Base-by-base conservation (phyloP, 2,888 invertebrate species). In the Cryptocephalus primarius region DNA sequence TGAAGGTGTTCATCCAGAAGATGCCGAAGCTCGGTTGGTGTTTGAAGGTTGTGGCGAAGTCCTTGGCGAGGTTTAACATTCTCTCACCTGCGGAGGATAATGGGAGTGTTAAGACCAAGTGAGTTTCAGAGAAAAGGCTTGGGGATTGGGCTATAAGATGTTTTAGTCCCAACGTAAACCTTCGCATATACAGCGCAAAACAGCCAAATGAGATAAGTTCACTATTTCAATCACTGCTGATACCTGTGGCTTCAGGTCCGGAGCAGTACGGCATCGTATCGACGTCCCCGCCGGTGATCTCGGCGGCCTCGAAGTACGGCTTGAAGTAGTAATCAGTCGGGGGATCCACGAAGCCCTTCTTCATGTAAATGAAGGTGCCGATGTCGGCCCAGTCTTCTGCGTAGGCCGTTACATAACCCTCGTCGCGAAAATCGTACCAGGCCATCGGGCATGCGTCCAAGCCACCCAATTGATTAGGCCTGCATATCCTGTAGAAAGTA, bases 241-340 rank as follows among this genome's bases (percentile, higher is more conserved):
- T 45, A 59, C 59, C 59, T 51, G 55, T 51, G 33, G 76, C 70
- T 54, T 75, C 73, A 6, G 78, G 78, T 1, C 83, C 83, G 1
- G 79, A 63, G 58, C 83, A 83, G 49, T 57, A 64, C 2, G 59
- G 59, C 56, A 63, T 59, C 1, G 52, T 53, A 45, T 64, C 62
- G 4, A 13, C 9, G 8, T 34, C 14, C 8, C 44, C 47, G 40
- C 54, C 50, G n/a, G 58, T 67, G 32, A 32, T 72, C 65, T 83
- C 82, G 0, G 81, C 77, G n/a, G 85, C 85, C 9, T 83, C 60
- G 51, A 85, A 76, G 57, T 86, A 82, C 0, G 90, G 84, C 44
- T 87, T 74, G 53, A 86, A 72, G 55, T 90, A 92, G 60, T 88
- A 88, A 62, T 92, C 88, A 0, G 86, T 83, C 0, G 93, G 92